These are phyloP conservation scores for Bombus vancouverensis DNA, from an alignment of 1,140 invertebrate genomes.

Conservation along the genomic window DNA sequence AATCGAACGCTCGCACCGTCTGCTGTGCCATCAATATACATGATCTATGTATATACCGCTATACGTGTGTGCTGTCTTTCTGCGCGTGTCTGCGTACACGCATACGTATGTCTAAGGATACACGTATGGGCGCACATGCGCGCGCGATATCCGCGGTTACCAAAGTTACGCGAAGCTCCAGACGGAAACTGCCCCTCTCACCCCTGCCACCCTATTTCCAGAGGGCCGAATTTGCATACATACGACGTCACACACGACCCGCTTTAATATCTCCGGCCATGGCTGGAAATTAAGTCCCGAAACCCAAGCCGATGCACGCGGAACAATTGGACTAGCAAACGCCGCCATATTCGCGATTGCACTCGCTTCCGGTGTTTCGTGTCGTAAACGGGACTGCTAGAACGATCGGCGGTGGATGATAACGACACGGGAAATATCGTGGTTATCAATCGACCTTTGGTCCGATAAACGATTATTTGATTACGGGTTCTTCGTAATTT, in stretches of 20 bases:
- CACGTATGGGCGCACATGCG: slow-evolving; percentile 47
- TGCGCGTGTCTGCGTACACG: slow-evolving; percentile 18
- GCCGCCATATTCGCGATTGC: slow-evolving; percentile 52
- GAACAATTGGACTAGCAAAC: slow-evolving; percentile 58
- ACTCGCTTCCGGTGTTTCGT: slow-evolving; percentile 57
- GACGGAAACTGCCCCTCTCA: slow-evolving; percentile 67
- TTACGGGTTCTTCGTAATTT: neutral
- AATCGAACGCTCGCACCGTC: slow-evolving; percentile 72
- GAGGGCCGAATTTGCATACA: slow-evolving; percentile 79
- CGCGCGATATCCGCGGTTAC: slow-evolving; percentile 74
- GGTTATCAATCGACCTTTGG: slow-evolving; percentile 24
- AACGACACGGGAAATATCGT: slow-evolving; percentile 51
- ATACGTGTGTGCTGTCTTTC: slow-evolving; percentile 37
- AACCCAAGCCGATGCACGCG: slow-evolving; percentile 58
- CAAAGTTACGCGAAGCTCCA: slow-evolving; percentile 73
- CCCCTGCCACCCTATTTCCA: slow-evolving; percentile 32
- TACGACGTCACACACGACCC: slow-evolving; percentile 79
- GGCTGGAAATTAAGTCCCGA: slow-evolving; percentile 78
- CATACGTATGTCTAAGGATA: slow-evolving; percentile 1
- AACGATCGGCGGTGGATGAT: slow-evolving; percentile 42
- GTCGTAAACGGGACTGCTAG: slow-evolving; percentile 49
- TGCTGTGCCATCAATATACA: slow-evolving; percentile 76
- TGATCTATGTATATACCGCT: slow-evolving; percentile 76
- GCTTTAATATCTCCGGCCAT: slow-evolving; percentile 78
- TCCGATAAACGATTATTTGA: slow-evolving; percentile 13